These are phyloP conservation scores for Chiloscyllium punctatum DNA, from an alignment of 2,797 vertebrate species.

Conservation along the genomic window DNA sequence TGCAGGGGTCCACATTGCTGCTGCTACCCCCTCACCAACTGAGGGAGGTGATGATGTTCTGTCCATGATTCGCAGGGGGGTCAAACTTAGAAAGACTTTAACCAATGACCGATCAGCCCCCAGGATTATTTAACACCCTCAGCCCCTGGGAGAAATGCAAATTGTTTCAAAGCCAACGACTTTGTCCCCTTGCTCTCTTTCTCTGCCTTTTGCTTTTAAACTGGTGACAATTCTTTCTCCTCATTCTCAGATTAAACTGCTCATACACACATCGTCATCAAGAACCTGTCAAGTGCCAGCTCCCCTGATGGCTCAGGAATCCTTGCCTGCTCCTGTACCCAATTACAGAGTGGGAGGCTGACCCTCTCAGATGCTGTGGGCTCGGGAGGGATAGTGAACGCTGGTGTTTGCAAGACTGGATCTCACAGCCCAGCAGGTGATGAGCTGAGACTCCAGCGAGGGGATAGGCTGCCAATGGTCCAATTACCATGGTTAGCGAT, in stretches of 20 bases:
- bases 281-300: neutral
- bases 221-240: neutral
- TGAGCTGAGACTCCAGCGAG: neutral
- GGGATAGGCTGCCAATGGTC: neutral
- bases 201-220: neutral
- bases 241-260: neutral
- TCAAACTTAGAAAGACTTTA: slow-evolving; percentile 61
- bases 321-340: neutral
- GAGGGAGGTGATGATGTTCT: slow-evolving; percentile 53
- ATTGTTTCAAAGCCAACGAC: neutral
- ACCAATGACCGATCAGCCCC: slow-evolving; percentile 71
- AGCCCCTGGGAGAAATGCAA: neutral
- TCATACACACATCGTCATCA: neutral
- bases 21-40: neutral
- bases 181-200: neutral
- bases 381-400: neutral
- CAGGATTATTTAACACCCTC: slow-evolving; percentile 35
- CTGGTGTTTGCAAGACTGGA: neutral
- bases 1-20: neutral
- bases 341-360: neutral
- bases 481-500: neutral
- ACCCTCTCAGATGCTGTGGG: too few species aligned
- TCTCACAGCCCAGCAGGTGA: neutral
- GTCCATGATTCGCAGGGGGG: slow-evolving; percentile 57
- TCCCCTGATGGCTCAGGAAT: neutral